Base-by-base conservation (phyloP, 2,113 vertebrate genomes). In the Hypanus sabinus region DNA sequence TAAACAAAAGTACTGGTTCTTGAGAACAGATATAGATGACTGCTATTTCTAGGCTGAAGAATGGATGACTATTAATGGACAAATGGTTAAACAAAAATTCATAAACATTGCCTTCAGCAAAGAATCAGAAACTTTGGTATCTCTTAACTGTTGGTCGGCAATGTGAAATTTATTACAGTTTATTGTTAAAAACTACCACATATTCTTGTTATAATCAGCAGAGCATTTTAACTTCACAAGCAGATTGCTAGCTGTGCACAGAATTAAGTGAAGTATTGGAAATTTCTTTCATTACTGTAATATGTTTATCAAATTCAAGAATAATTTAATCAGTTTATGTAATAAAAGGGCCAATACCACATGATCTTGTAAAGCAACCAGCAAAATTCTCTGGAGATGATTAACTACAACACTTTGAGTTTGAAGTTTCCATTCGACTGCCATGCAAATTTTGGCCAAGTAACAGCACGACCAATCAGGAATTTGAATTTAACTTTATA, bases 191-290 rank as follows among this genome's bases (percentile, higher is more conserved):
- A 38, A 92, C 90, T 18, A 22, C 55, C 6, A 36, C 88, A 62
- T 70, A 8, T n/a, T 92, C 90, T 46, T 71, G 90, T 33, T 70
- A 38, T 33, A 92, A 70, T 33, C 65, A 70, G 7, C n/a, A 68
- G 65, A 22, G 65, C 20, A 38, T 71, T 92, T 36, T 70, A 92
- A 92, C 60, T 92, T 92, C 90, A 92, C 90, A 92, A 20, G 90
- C 65, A 92, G 65, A 22, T 92, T 46, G 11, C 65, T 71, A 46
- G 68, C 68, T 92, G n/a, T 68, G 90, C 90, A 71, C 65, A 71
- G 65, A 92, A 70, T 24, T 65, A 38, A 38, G 22, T 71, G 20
- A 92, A 71, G 8, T 38, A 27, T 38, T 33, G 65, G 33, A 92
- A 92, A 92, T 92, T 92, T 71, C 33, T 92, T 38, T 38, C 33